Percentiles rank a stretch among this genome's conserved stretches.
Conservation (phyloP, 1,140 invertebrate genomes). For the Drosophila novamexicana region DNA sequence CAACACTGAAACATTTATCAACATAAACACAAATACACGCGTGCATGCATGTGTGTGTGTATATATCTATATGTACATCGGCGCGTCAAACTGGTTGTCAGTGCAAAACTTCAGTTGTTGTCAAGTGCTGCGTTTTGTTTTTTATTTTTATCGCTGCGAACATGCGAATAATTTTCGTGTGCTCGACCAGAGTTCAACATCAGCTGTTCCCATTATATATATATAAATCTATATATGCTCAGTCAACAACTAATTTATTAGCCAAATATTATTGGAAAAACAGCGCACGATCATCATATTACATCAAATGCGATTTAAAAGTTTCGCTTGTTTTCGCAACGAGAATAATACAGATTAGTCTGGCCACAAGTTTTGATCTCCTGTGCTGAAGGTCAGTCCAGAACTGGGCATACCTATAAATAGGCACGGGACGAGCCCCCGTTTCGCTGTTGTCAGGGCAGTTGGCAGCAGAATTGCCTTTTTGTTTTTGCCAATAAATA, state of each 20-base stretch:
- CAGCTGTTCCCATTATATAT: constrained; percentile 11
- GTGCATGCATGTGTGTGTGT: background rate
- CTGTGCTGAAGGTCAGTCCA: constrained; percentile 26
- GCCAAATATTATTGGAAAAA: background rate
- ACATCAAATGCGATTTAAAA: no score
- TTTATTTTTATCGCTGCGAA: constrained; percentile 8
- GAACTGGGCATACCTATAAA: constrained; percentile 17
- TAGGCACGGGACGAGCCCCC: constrained; percentile 60
- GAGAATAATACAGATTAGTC: no score
- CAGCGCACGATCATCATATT: no score
- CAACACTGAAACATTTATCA: background rate
- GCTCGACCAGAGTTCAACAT: constrained; percentile 13
- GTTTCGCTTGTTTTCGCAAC: no score
- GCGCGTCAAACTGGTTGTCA: constrained; percentile 11
- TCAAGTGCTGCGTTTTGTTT: constrained; percentile 5
- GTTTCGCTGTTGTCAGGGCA: constrained; percentile 71
- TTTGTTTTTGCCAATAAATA: constrained; percentile 45
- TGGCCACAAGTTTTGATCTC: no score
- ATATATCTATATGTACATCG: background rate
- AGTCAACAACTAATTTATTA: background rate
- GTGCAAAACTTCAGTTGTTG: constrained; percentile 34
- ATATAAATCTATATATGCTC: background rate
- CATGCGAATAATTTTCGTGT: background rate
- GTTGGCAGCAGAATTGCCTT: no score
- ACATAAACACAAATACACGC: constrained; percentile 9